Evolutionary conservation across 2,888 invertebrate genomes (phyloP).

Genomic region (Hypomecis punctinalis): DNA sequence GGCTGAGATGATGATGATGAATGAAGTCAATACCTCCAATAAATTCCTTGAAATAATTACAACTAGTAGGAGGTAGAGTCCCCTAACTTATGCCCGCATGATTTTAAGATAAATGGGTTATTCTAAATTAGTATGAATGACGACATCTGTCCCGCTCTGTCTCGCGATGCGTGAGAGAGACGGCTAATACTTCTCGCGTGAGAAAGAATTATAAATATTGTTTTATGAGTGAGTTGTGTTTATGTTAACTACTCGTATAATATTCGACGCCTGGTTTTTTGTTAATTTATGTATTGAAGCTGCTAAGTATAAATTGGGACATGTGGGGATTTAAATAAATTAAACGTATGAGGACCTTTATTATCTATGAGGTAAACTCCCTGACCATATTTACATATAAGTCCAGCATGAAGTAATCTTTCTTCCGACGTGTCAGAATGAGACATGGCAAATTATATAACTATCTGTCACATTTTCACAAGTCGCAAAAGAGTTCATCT

Average conservation of each 20-base stretch:
- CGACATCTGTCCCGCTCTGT: constrained; percentile 17
- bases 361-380: no score
- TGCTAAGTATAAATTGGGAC: no score
- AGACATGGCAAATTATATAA: no score
- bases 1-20: no score
- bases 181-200: constrained; percentile 46
- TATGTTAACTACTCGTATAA: constrained; percentile 42
- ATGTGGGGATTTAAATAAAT: no score
- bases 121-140: constrained; percentile 60
- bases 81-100: constrained; percentile 52
- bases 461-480: no score
- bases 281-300: constrained; percentile 5
- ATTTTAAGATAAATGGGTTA: constrained; percentile 54
- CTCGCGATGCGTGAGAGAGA: constrained; percentile 46
- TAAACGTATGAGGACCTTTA: no score
- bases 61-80: not conserved
- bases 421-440: no score
- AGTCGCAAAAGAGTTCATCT: no score
- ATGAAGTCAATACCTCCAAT: not conserved
- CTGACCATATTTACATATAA: no score
- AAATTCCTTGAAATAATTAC: not conserved
- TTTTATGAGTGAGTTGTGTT: constrained; percentile 55
- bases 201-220: constrained; percentile 54
- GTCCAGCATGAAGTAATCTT: no score
- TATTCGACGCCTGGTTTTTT: constrained; percentile 19